phyloP scores from a whole-genome alignment of 2,888 invertebrate genomes.

The Hesperia comma region DNA sequence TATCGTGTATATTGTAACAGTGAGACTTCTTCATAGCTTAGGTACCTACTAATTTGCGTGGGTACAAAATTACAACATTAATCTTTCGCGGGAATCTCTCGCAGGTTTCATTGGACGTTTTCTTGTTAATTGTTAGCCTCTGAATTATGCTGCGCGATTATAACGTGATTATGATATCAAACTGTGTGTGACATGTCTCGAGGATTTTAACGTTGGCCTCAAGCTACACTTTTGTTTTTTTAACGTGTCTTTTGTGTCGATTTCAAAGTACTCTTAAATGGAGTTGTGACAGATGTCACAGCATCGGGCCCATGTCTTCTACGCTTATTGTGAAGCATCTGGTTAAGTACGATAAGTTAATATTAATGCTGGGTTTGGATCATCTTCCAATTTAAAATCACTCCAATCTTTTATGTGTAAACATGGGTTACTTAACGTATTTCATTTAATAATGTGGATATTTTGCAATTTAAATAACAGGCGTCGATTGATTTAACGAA shows the following conservation, averaged over 20 bases:
- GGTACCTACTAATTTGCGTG: conserved; percentile 41
- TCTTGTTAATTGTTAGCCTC: conserved; percentile 32
- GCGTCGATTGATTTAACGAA: too few species aligned
- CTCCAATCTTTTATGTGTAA: too few species aligned
- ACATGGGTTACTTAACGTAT: too few species aligned
- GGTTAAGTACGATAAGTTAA: too few species aligned
- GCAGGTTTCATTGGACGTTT: conserved; percentile 44
- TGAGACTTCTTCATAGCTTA: background rate
- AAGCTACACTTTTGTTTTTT: background rate
- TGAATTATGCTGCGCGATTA: background rate
- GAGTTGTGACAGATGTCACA: too few species aligned
- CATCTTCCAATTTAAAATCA: too few species aligned
- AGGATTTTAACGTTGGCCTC: background rate
- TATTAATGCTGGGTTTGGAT: too few species aligned
- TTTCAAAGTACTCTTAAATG: background rate
- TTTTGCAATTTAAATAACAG: too few species aligned
- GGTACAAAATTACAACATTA: conserved; percentile 41
- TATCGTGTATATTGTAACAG: background rate
- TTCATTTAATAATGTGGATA: too few species aligned
- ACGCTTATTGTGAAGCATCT: too few species aligned
- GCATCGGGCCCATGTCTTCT: too few species aligned
- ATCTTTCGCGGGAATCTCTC: conserved; percentile 35
- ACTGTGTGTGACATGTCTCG: conserved; percentile 3
- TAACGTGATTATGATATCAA: conserved; percentile 17
- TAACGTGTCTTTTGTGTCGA: background rate